A percentile compares a stretch with the other conserved stretches of the same genome.
phyloP scores from a whole-genome alignment of 2,888 invertebrate genomes.

The Cryptocephalus moraei region DNA sequence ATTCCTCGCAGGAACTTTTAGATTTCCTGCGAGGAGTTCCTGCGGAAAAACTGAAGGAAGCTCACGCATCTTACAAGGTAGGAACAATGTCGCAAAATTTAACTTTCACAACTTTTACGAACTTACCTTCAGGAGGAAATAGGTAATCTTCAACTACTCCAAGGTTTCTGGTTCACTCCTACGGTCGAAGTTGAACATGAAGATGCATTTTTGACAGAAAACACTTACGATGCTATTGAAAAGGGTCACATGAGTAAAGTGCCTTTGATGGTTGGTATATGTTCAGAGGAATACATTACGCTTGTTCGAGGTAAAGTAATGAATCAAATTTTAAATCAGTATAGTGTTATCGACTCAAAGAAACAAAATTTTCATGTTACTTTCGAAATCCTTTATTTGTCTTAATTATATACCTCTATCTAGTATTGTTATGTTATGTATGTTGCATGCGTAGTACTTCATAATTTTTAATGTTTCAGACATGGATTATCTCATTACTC shows the following conservation, averaged over 20 bases:
- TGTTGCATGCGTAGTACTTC: too few species aligned
- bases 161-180: constrained; percentile 17
- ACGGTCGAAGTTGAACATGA: constrained; percentile 15
- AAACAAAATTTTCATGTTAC: too few species aligned
- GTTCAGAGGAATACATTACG: constrained; percentile 13
- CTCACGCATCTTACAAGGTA: background rate
- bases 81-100: background rate
- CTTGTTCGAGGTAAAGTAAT: constrained; percentile 4
- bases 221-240: constrained; percentile 13
- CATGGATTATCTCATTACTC: background rate
- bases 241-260: constrained; percentile 13
- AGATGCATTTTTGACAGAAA: constrained; percentile 15
- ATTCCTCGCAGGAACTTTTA: constrained; percentile 4
- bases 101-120: background rate
- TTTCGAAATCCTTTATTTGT: too few species aligned
- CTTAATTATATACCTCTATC: too few species aligned
- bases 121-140: constrained; percentile 8
- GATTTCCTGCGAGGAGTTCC: constrained; percentile 4
- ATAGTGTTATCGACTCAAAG: too few species aligned
- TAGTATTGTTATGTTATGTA: too few species aligned
- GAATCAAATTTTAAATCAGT: too few species aligned
- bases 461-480: too few species aligned
- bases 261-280: constrained; percentile 17
- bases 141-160: constrained; percentile 14
- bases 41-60: background rate